Base-by-base conservation (phyloP, 2,113 vertebrate genomes). In the Lophura nycthemera region DNA sequence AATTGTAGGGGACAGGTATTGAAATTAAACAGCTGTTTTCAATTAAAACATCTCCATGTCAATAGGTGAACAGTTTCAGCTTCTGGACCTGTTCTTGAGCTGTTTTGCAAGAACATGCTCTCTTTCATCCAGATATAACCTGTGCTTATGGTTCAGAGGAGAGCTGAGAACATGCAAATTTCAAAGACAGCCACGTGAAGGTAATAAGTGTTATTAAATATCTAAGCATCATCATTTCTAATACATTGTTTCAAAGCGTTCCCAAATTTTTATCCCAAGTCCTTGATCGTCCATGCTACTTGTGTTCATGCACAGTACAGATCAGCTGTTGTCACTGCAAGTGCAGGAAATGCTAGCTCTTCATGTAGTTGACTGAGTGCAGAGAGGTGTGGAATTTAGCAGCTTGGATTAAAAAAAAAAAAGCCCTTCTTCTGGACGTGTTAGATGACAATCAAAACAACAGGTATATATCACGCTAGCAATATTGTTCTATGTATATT, bases 311-410 rank as follows among this genome's bases (percentile, higher is more conserved):
- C 24, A 8, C 6, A 24, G 3, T 36, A 24, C 34, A 13, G 36
- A 61, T 36, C n/a, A 36, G 9, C 59, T 24, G 11, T 52, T 83
- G 78, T 52, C 71, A 2, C 30, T 60, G 8, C 18, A 16, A 1
- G 1, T 50, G 15, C 13, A 56, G 42, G 66, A 71, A 60, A 30
- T 64, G 9, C 24, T 36, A 69, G 21, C 36, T 71, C 57, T 25
- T 63, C 13, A 7, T 69, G 36, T 30, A 25, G 40, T 34, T 47
- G 18, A 36, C 47, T 43, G 38, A 59, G 18, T 32, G 38, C 4
- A 15, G 66, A 42, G 34, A 67, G 2, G 2, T n/a, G 7, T 4
- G 66, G 15, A 0, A 0, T 48, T 78, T 71, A 48, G 29, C 36
- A 43, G 14, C 6, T 54, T 21, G 5, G 21, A 19, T 24, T 24